Evolutionary conservation across 2,888 invertebrate species (phyloP).

Genomic region (Sphaerophoria taeniata): DNA sequence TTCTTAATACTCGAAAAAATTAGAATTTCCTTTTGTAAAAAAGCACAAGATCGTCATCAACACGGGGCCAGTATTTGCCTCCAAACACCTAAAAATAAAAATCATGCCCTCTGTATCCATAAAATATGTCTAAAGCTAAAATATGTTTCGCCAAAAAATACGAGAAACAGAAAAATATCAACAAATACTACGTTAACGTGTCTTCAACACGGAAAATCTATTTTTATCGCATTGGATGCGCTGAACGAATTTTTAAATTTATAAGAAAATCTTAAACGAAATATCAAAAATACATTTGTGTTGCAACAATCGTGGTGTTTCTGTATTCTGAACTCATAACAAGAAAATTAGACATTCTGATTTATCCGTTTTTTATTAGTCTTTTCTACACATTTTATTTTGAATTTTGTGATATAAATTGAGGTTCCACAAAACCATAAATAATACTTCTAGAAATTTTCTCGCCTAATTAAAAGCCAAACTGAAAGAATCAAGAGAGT

Average conservation of each 20-base stretch:
- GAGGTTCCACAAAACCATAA: slow-evolving; percentile 1
- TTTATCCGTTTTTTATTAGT: neutral
- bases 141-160: neutral
- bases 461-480: neutral
- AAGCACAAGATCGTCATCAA: slow-evolving; percentile 3
- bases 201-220: slow-evolving; percentile 2
- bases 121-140: neutral
- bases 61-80: neutral
- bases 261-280: neutral
- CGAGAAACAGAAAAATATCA: neutral
- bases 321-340: neutral
- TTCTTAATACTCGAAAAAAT: neutral
- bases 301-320: slow-evolving; percentile 13
- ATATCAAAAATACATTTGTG: slow-evolving; percentile 1
- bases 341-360: too few species aligned
- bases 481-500: neutral
- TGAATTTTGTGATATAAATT: neutral
- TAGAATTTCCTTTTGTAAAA: neutral
- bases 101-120: neutral
- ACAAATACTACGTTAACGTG: neutral
- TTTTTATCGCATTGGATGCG: slow-evolving; percentile 5
- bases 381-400: neutral
- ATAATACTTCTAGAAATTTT: neutral
- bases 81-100: slow-evolving; percentile 11
- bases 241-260: slow-evolving; percentile 4